Evolutionary conservation across 2,888 invertebrate species (phyloP), one percentile per base, ranked within the genome.

Genomic region (Epistrophe grossulariae): DNA sequence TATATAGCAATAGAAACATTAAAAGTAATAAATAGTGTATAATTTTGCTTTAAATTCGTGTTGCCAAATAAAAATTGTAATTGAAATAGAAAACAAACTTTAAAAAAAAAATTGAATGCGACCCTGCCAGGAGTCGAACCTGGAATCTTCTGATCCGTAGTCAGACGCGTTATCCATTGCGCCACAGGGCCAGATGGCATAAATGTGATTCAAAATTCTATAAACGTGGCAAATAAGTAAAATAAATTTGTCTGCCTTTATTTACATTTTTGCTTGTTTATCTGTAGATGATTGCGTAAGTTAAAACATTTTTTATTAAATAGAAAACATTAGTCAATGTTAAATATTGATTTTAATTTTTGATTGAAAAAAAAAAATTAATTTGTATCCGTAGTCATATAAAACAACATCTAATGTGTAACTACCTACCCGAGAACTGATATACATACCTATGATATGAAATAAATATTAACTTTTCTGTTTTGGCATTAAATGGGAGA

Each of bases 61-160:
- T 85, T 85, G 85, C 85, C 82, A 85, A 84, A 80, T 76, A 38
- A 77, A 77, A 83, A 87, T 17, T 62, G 78, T 9, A 17, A 13
- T 17, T 59, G 3, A 13, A n/a, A 24, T 28, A 24, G 6, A 6
- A 74, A 45, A 28, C 50, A 15, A 62, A 71, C 13, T 50, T 60
- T 31, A 68, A 31, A 78, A 64, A 55, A 48, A 15, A 13, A 38
- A 11, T 28, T 0, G 1, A 2, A 8, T n/a, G 40, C 89, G 89
- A 89, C 88, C 89, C 88, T 89, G 89, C 89, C 89, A 89, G 89
- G 89, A 89, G 89, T 89, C 89, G 89, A 89, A 89, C 89, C 89
- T 89, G 89, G 89, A 89, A 89, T 89, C 89, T 89, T 89, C 89
- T 89, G 89, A 89, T 89, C 89, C 89, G 89, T 89, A 89, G 89